Evolutionary conservation across 2,113 vertebrate genomes (phyloP), one percentile per base, ranked within the genome.

Genomic region (Corythaeola cristata): DNA sequence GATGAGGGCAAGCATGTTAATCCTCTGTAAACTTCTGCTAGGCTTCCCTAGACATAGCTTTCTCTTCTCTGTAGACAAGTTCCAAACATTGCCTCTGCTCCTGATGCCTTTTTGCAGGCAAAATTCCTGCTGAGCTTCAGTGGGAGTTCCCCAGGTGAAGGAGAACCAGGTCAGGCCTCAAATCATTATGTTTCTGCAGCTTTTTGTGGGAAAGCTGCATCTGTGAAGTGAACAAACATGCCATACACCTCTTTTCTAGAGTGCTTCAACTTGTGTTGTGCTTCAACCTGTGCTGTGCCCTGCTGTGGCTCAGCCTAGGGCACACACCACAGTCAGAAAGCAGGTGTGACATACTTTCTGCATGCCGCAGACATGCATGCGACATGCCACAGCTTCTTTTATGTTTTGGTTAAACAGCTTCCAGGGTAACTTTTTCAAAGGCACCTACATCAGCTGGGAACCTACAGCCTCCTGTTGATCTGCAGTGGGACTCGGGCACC

Each of bases 311-410:
- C 73, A 62, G 82, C 33, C 8, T 10, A 33, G 66, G 80, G 68
- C 72, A 84, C 37, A 62, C 1, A 37, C 10, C 39, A 60, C 88
- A 89, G 83, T 50, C 80, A 77, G 88, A 64, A 76, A 41, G 89
- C 95, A 96, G 97, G 92, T 97, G 95, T 96, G 96, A 97, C 95
- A 97, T 62, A 96, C 15, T 96, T 97, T 96, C 89, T 66, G 53
- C 3, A 3, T 33, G 84, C 92, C 32, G 5, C 73, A 92, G 90
- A 77, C 81, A 58, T 1, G 3, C 85, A 91, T 6, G 33, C 8
- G 6, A 82, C 58, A 87, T 0, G 16, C 79, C 85, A 59, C 91
- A 89, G 88, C 59, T 78, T 33, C 78, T 97, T 82, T 95, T 30
- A 89, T 85, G 58, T 69, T 79, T 94, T 90, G 73, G 71, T 87